A percentile compares a stretch with the other conserved stretches of the same genome.
Conservation (phyloP, 2,797 vertebrate genomes). For the Pelochelys cantorii region DNA sequence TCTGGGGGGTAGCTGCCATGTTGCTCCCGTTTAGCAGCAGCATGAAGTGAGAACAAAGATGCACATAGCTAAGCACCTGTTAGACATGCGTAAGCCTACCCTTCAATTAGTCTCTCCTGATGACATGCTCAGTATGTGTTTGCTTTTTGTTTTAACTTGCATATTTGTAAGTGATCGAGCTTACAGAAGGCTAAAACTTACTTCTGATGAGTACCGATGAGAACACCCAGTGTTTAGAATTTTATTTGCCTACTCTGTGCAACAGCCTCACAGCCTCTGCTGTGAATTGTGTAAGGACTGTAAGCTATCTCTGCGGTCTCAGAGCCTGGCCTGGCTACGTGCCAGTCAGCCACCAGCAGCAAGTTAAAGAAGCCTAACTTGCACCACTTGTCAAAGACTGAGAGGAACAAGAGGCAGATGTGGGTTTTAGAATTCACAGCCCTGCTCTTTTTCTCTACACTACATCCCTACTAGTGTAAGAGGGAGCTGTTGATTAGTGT, state of each 20-base stretch:
- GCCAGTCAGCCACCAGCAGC: not conserved
- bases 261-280: not conserved
- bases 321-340: not conserved
- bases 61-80: not conserved
- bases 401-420: not conserved
- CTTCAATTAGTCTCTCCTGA: not conserved
- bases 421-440: not conserved
- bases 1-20: not conserved
- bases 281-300: not conserved
- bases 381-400: not conserved
- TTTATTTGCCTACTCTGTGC: not conserved
- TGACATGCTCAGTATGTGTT: rapidly evolving
- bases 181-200: not conserved
- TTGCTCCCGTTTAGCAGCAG: not conserved
- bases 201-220: too few species aligned
- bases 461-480: not conserved
- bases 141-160: rapidly evolving
- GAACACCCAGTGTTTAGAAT: not conserved
- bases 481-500: not conserved
- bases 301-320: not conserved
- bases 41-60: not conserved
- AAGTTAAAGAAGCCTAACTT: not conserved
- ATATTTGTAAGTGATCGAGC: rapidly evolving
- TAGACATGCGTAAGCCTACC: rapidly evolving
- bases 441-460: not conserved